Evolutionary conservation across 2,797 vertebrate genomes (phyloP).

Genomic region (Triplophysa bombifrons): DNA sequence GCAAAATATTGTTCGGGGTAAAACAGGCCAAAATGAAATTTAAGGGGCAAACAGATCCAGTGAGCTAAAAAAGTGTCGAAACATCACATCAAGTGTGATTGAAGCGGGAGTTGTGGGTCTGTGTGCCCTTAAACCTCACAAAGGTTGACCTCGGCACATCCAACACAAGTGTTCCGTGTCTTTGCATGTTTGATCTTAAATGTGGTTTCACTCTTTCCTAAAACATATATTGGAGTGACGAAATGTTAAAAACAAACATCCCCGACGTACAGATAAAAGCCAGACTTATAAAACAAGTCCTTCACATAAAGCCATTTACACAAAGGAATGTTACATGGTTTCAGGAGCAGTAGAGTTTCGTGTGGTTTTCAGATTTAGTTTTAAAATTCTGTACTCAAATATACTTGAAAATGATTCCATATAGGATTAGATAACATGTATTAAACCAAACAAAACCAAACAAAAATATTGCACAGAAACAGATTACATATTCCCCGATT

Average conservation of each 20-base stretch:
- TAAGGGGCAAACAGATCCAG: not conserved
- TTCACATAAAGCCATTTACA: constrained; percentile 85
- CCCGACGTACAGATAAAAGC: constrained; percentile 72
- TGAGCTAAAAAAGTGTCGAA: constrained; percentile 2
- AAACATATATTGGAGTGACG: constrained; percentile 45
- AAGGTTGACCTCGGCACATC: not conserved
- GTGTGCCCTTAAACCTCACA: not conserved
- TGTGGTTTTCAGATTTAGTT: constrained; percentile 61
- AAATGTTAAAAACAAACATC: constrained; percentile 67
- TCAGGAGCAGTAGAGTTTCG: constrained; percentile 73
- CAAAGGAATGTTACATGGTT: constrained; percentile 87
- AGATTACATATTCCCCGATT: constrained; percentile 69
- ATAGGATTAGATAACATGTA: constrained; percentile 91
- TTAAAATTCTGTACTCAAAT: constrained; percentile 54
- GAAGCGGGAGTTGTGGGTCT: not conserved
- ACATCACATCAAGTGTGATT: not conserved
- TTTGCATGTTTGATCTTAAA: not conserved
- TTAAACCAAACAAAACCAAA: constrained; percentile 65
- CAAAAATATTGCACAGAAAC: constrained; percentile 94
- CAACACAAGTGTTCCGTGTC: not conserved
- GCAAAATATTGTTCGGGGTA: too few relatives aligned
- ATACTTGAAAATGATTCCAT: constrained; percentile 77
- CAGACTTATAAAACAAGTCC: constrained; percentile 99
- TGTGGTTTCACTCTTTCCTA: constrained; percentile 16
- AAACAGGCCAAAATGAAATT: not conserved